Evolutionary conservation across 2,888 invertebrate genomes (phyloP), one percentile per base, ranked within the genome.

Genomic region (Drosophila atroscutellata): DNA sequence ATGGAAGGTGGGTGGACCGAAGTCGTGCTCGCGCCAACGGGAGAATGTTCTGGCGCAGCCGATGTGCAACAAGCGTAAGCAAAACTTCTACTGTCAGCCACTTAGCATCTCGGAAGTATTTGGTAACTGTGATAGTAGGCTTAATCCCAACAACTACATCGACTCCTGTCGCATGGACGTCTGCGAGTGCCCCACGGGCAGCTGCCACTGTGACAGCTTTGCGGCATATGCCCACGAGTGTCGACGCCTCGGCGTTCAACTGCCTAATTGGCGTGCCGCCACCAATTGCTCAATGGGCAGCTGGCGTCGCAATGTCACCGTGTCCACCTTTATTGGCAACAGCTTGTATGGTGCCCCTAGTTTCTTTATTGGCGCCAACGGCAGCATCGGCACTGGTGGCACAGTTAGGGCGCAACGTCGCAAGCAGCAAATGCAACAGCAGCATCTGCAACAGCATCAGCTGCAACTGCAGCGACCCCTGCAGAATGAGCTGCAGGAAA

Each of bases 221-320:
- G 95, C 96, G 62, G 98, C 98, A 3, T 98, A 98, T 91, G 97
- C 97, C 0, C 95, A 97, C 78, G 97, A 97, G 92, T 98, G 98
- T 91, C 94, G 95, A 74, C 94, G 97, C 28, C 93, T 96, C 47
- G 97, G 97, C 0, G 96, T 96, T 0, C 94, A 94, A 71, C 93
- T 97, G 55, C 94, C 94, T 0, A 94, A 95, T 77, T 98, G 98
- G 98, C 94, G 95, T 71, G 94, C 94, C 55, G 94, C 94, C 20
- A 95, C 96, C 58, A 95, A 95, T 91, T 97, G 97, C 90, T 94
- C 94, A 37, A 59, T 89, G 93, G 94, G 86, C 36, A 72, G 85
- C 8, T 92, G 89, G 87, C 88, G 90, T 11, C 86, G 90, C 7
- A 92, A 91, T 52, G 82, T 76, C 52, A 90, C 91, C 7, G 34